A percentile compares a stretch with the other conserved stretches of the same genome.
phyloP scores from a whole-genome alignment of 1,140 invertebrate species.

The Marisa cornuarietis region DNA sequence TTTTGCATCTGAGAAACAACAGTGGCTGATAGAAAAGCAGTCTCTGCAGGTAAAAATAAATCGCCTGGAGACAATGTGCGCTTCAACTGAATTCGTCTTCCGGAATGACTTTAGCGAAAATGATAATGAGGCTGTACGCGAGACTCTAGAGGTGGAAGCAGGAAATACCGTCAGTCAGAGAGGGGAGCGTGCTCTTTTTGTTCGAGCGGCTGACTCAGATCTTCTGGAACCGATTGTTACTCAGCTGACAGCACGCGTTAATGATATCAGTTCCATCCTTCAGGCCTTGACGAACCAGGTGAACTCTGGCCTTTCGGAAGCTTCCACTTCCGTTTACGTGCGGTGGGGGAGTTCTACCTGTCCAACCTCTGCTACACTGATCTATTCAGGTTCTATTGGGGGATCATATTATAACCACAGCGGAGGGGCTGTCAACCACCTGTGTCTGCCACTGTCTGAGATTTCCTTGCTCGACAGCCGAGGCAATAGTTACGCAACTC shows the following conservation, averaged over 20 bases:
- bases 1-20: too few relatives aligned
- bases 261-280: neutral
- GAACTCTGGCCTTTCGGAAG: neutral
- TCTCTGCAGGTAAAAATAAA: too few relatives aligned
- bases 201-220: neutral
- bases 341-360: neutral
- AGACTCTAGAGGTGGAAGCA: too few relatives aligned
- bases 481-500: neutral
- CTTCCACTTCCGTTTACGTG: neutral
- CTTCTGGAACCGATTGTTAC: neutral
- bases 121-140: too few relatives aligned
- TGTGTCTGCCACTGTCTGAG: neutral
- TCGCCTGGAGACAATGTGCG: too few relatives aligned
- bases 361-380: neutral
- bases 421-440: neutral
- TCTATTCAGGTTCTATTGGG: neutral
- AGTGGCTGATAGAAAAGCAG: too few relatives aligned
- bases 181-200: neutral
- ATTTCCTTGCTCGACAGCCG: neutral
- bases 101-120: too few relatives aligned
- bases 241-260: neutral
- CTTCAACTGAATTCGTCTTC: too few relatives aligned
- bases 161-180: too few relatives aligned
- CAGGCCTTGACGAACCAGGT: neutral
- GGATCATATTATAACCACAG: neutral